phyloP scores from a whole-genome alignment of 2,113 vertebrate genomes.

The Ivindomyrus marchei region DNA sequence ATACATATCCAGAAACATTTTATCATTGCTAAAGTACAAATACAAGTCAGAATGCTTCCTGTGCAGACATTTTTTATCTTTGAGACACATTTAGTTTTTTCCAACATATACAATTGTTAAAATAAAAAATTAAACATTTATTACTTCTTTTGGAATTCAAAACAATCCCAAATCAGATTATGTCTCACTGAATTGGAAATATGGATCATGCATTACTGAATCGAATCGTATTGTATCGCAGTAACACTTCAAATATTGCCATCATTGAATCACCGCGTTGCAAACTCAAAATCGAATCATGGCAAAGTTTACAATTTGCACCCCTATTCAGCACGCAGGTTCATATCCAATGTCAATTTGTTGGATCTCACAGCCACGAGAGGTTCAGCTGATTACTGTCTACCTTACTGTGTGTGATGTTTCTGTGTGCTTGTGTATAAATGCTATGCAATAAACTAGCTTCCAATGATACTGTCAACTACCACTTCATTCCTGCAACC shows the following conservation, averaged over 20 bases:
- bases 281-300: not conserved
- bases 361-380: not conserved
- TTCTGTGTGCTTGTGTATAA: not conserved
- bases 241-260: not conserved
- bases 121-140: not conserved
- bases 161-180: not conserved
- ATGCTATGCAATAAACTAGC: not conserved
- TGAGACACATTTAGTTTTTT: not conserved
- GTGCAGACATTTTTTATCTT: not conserved
- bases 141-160: not conserved
- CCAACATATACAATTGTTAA: not conserved
- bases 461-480: not conserved
- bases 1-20: not conserved
- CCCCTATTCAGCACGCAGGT: not conserved
- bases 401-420: not conserved
- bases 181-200: not conserved
- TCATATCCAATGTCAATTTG: not conserved
- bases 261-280: not conserved
- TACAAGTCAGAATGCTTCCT: not conserved
- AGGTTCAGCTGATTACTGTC: not conserved
- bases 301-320: not conserved
- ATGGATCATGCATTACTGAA: not conserved
- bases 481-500: not conserved
- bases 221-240: not conserved
- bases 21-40: not conserved